Evolutionary conservation across 2,113 vertebrate species (phyloP).

Genomic region (Anhinga rufa): DNA sequence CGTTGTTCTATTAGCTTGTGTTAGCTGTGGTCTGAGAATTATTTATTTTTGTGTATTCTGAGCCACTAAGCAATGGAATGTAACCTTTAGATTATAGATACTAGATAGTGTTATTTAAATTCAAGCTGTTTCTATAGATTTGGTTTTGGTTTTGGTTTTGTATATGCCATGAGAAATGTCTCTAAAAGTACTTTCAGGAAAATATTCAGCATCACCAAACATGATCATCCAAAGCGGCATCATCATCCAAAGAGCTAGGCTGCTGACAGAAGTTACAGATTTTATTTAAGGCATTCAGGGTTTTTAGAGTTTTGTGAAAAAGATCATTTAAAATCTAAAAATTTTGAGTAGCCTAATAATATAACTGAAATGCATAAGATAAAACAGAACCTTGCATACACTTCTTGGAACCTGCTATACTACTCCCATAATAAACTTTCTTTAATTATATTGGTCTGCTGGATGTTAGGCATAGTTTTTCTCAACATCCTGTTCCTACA

Average conservation of each 20-base stretch:
- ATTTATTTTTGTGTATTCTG: constrained; percentile 3
- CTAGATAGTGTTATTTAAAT: neutral
- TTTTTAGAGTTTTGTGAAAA: neutral
- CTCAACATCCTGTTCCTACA: neutral
- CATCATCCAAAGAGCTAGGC: neutral
- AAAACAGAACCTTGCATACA: neutral
- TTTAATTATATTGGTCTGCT: neutral
- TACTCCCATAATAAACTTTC: neutral
- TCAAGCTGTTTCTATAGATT: constrained; percentile 8
- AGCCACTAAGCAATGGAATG: neutral
- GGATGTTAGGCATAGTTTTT: neutral
- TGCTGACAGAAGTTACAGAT: neutral
- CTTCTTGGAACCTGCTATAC: neutral
- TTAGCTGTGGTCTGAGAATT: neutral
- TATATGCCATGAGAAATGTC: neutral
- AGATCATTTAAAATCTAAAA: neutral
- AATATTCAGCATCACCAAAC: neutral
- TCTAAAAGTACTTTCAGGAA: neutral
- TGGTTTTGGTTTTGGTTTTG: constrained; percentile 20
- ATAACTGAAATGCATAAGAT: neutral
- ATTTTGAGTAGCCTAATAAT: neutral
- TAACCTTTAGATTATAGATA: constrained; percentile 32
- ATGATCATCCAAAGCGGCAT: neutral
- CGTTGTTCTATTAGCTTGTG: neutral
- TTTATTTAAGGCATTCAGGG: neutral